Conservation (phyloP, 2,797 vertebrate species). For the Spatula versicolor region DNA sequence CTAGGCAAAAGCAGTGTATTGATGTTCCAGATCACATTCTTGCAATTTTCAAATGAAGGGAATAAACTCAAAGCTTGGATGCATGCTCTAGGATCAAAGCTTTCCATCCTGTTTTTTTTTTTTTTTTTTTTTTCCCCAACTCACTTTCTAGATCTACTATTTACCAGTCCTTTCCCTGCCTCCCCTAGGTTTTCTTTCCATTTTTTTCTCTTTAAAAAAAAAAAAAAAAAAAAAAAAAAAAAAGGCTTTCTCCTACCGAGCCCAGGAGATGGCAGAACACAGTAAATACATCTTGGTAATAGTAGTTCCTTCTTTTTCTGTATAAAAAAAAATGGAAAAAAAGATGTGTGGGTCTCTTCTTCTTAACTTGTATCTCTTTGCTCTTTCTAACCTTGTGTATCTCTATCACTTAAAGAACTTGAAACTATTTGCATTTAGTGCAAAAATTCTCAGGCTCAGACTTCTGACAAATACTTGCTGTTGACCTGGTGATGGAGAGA, state of each 20-base stretch:
- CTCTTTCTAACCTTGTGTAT: not conserved
- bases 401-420: not conserved
- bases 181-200: not conserved
- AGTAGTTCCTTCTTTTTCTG: not conserved
- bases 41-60: not conserved
- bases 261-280: not conserved
- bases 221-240: not conserved
- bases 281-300: not conserved
- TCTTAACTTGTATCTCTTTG: not conserved
- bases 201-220: not conserved
- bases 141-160: not conserved
- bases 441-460: not conserved
- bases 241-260: not conserved
- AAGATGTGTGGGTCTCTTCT: fast-evolving
- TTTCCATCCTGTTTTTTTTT: not conserved
- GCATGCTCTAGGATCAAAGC: not conserved
- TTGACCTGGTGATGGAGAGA: not conserved
- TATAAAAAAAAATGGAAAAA: too few species aligned
- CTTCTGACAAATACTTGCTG: not conserved
- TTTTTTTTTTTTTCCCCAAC: too few species aligned
- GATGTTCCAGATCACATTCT: not conserved
- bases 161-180: not conserved
- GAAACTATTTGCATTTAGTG: not conserved
- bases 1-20: not conserved
- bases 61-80: fast-evolving